Evolutionary conservation across 1,140 invertebrate genomes (phyloP), one percentile per base, ranked within the genome.

Genomic region (Dendrolimus kikuchii): DNA sequence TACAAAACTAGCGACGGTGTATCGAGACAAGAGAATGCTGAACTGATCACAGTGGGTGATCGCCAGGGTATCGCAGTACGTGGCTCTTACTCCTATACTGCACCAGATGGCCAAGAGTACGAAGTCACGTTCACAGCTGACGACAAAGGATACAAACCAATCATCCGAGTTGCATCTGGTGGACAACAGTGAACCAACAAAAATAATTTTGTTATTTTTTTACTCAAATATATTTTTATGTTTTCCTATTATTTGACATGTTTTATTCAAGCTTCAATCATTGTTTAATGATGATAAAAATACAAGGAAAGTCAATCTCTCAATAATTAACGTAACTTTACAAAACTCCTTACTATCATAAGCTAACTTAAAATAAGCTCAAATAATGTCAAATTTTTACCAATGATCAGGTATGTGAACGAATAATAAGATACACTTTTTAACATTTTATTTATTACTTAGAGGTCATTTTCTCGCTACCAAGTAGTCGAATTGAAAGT

Each of bases 21-120:
- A 5, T 77, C 77, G n/a, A 71, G 86, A 4, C 61, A 86, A 48
- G 88, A 89, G 53, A 69, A 86, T 55, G 86, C 70, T 5, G 59
- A 73, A 0, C 62, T 89, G 8, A 78, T 83, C 49, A 87, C 86
- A 36, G 78, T 85, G 0, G 91, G 91, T 40, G 87, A 89, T 3
- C 90, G 92, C 44, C 89, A 92, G 52, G 91, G 91, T 56, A 88
- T 93, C 7, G 87, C 87, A 2, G 90, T 93, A 0, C 82, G 80
- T 4, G 92, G 92, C 7, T 89, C 89, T 40, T 91, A 90, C 76
- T 88, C 87, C 10, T 92, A 88, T 82, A 52, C 90, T 5, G 91
- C 84, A 7, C 90, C 92, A 6, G 92, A 94, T 59, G 93, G 94
- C n/a, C 88, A 91, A 63, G 88, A 90, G 41, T 92, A 94, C 64